These are phyloP conservation scores for Dromas ardeola DNA, from an alignment of 2,113 vertebrate genomes.

Conservation along the genomic window DNA sequence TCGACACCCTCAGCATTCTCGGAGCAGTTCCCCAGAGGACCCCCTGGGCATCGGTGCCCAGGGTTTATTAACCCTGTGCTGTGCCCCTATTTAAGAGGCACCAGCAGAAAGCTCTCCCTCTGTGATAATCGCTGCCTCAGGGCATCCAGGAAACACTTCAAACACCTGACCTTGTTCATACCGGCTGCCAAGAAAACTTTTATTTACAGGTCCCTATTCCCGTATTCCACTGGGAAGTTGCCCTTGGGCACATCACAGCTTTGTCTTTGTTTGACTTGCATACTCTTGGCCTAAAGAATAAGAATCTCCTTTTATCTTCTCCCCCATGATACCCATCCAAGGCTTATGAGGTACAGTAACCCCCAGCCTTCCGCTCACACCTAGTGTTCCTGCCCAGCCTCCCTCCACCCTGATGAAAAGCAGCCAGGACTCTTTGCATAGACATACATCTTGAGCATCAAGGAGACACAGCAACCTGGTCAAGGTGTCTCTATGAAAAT, in stretches of 20 bases:
- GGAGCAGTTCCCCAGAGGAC: neutral
- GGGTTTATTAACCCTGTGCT: neutral
- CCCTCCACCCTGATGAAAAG: neutral
- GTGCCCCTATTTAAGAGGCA: neutral
- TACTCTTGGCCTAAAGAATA: neutral
- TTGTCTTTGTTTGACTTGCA: neutral
- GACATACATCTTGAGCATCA: fast-evolving
- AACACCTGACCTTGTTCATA: neutral
- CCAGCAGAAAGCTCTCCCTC: neutral
- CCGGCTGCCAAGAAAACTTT: neutral
- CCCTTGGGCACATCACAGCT: neutral
- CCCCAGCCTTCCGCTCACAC: neutral
- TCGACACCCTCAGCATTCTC: neutral
- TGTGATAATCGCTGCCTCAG: neutral
- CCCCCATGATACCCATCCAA: neutral
- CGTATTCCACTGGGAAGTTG: neutral
- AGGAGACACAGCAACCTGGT: neutral
- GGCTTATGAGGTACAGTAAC: neutral
- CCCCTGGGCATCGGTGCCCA: neutral
- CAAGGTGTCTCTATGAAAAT: neutral
- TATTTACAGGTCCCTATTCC: neutral
- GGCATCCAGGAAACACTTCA: neutral
- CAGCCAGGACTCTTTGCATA: neutral
- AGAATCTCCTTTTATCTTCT: neutral
- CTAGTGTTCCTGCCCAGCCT: neutral